These are phyloP conservation scores for Peromyscus maniculatus DNA, from an alignment of 2,113 vertebrate genomes.

Conservation along the genomic window DNA sequence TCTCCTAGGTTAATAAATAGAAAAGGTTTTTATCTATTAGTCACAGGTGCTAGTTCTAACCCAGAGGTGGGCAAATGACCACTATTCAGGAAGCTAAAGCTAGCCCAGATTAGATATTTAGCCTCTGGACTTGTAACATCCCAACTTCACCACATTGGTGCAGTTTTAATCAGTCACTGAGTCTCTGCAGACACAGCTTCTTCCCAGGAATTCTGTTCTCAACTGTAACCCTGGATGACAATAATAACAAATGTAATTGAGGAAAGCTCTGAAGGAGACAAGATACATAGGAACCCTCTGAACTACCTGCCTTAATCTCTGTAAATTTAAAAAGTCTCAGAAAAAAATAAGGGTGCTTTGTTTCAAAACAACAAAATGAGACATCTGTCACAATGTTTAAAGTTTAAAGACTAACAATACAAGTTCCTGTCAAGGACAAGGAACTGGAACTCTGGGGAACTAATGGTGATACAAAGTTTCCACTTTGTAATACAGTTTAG, in stretches of 20 bases:
- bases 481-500: background rate
- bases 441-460: background rate
- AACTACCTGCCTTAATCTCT: background rate
- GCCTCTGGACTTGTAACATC: background rate
- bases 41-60: background rate
- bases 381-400: background rate
- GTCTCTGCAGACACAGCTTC: background rate
- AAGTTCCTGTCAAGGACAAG: conserved; percentile 10
- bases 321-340: background rate
- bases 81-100: background rate
- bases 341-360: background rate
- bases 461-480: conserved; percentile 3
- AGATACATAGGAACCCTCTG: background rate
- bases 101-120: background rate
- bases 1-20: background rate
- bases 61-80: too few relatives aligned
- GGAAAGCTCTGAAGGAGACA: background rate
- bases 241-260: background rate
- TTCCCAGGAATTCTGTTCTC: background rate
- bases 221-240: too few relatives aligned
- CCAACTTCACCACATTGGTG: background rate
- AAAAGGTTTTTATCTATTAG: background rate
- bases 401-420: background rate
- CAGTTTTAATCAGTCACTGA: background rate
- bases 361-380: background rate